These are phyloP conservation scores for Lasioglossum vierecki DNA, from an alignment of 2,888 invertebrate species.

Conservation along the genomic window DNA sequence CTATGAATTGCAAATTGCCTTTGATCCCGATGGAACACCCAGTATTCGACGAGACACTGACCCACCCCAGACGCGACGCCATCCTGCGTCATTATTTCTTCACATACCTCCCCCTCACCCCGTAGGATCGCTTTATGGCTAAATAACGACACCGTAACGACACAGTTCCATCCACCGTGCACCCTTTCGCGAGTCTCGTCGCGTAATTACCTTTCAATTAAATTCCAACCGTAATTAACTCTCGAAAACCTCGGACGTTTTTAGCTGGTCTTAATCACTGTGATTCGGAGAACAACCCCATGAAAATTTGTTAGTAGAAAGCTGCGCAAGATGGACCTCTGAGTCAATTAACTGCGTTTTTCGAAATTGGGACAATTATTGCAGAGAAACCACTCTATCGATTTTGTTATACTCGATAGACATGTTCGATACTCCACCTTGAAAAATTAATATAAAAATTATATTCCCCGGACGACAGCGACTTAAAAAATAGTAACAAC, in stretches of 20 bases:
- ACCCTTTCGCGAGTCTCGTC: neutral
- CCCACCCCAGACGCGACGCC: neutral
- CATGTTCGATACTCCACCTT: neutral
- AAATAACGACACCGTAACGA: neutral
- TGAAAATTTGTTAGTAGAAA: neutral
- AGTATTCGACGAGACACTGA: slow-evolving; percentile 9
- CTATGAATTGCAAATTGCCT: slow-evolving; percentile 50
- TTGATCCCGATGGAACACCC: slow-evolving; percentile 14
- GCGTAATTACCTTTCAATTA: neutral
- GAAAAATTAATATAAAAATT: neutral
- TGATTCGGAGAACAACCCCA: neutral
- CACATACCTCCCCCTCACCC: neutral
- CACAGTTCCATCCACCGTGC: neutral
- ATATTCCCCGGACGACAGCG: neutral
- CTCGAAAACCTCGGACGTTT: neutral
- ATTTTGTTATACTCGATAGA: neutral
- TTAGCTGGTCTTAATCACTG: neutral
- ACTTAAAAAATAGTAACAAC: no score
- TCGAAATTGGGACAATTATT: neutral
- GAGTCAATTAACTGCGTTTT: neutral
- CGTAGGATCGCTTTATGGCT: neutral
- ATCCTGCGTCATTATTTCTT: neutral
- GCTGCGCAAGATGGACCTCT: neutral
- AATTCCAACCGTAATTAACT: neutral
- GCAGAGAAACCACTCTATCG: neutral